Evolutionary conservation across 2,113 vertebrate genomes (phyloP).

Genomic region (Myanophis thanlyinensis): DNA sequence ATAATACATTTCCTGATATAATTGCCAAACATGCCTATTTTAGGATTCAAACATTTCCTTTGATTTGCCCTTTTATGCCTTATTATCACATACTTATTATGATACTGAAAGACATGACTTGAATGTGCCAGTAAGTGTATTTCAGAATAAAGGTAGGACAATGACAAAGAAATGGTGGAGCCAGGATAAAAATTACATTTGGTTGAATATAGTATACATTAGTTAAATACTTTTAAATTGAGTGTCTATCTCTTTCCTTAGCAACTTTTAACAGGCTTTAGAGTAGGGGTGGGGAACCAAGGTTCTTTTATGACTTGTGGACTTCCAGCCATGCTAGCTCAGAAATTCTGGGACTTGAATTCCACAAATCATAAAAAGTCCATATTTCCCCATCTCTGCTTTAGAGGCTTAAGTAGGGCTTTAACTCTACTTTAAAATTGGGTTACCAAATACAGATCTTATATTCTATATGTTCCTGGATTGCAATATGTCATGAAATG

Average conservation of each 20-base stretch:
- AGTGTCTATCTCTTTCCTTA: background rate
- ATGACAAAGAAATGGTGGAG: background rate
- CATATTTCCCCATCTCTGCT: no score
- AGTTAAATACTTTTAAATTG: background rate
- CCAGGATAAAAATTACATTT: background rate
- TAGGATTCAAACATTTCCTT: background rate
- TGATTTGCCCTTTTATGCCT: background rate
- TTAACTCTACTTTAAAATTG: no score
- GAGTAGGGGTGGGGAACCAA: background rate
- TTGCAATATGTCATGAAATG: background rate
- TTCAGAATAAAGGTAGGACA: background rate
- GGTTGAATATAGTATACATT: background rate
- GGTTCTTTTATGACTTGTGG: background rate
- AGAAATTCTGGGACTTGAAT: no score
- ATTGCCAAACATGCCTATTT: background rate
- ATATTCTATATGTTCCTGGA: background rate
- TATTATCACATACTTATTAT: background rate
- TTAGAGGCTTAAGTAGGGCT: no score
- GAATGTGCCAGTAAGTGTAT: background rate
- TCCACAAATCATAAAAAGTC: no score
- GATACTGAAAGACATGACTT: background rate
- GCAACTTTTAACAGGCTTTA: background rate
- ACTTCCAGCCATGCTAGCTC: background rate
- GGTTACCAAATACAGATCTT: background rate
- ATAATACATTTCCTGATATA: background rate